Conservation (phyloP, 2,113 vertebrate species). For the Mesembrinibis cayennensis region DNA sequence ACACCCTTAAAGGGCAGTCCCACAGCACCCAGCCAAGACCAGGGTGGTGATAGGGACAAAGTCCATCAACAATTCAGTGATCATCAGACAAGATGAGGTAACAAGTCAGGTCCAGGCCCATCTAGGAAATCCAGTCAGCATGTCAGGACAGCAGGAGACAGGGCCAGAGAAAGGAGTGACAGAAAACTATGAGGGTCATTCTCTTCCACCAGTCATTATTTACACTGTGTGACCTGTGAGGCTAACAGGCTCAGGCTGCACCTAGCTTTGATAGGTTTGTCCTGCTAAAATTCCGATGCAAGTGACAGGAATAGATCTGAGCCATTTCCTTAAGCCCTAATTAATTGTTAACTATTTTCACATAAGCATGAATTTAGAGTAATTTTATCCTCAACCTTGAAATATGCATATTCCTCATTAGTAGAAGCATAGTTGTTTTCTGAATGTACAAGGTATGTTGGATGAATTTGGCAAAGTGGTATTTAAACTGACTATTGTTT, state of each 20-base stretch:
- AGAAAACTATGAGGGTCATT: neutral
- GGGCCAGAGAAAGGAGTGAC: neutral
- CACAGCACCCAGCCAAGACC: neutral
- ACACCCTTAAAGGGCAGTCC: neutral
- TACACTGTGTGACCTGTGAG: neutral
- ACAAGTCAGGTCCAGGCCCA: neutral
- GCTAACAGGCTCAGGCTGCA: neutral
- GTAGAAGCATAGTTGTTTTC: neutral
- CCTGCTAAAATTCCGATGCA: neutral
- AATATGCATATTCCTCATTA: neutral
- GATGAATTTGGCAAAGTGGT: neutral
- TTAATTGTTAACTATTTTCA: neutral
- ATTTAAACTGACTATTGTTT: neutral
- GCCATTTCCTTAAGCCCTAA: neutral
- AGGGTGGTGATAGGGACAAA: neutral
- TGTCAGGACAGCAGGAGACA: neutral
- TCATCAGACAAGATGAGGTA: neutral
- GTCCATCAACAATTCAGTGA: neutral
- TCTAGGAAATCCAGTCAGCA: neutral
- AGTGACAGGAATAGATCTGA: neutral
- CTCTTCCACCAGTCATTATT: neutral
- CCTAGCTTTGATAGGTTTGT: neutral
- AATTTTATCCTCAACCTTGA: neutral
- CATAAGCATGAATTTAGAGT: neutral
- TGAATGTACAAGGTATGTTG: neutral